A percentile compares a stretch with the other conserved stretches of the same genome.
Conservation (phyloP, 2,888 invertebrate genomes). For the Mythimna loreyi region DNA sequence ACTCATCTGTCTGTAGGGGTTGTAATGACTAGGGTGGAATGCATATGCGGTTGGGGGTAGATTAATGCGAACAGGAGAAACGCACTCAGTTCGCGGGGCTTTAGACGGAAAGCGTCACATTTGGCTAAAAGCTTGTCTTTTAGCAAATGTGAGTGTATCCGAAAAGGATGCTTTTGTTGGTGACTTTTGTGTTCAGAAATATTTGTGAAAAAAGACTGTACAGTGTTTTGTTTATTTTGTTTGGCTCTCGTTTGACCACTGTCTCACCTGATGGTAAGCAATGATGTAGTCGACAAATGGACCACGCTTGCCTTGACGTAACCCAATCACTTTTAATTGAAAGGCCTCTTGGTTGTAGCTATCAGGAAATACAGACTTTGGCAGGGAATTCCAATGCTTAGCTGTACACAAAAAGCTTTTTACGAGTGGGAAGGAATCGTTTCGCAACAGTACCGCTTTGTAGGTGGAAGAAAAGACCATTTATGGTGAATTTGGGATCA, state of each 20-base stretch:
- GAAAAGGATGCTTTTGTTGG: conserved; percentile 16
- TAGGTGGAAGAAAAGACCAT: background rate
- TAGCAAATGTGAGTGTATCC: conserved; percentile 53
- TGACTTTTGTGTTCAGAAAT: conserved; percentile 16
- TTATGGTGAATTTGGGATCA: background rate
- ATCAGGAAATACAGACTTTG: too few relatives aligned
- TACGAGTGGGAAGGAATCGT: too few relatives aligned
- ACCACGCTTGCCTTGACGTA: too few relatives aligned
- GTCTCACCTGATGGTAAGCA: too few relatives aligned
- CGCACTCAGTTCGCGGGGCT: conserved; percentile 31
- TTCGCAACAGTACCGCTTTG: background rate
- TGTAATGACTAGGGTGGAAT: conserved; percentile 62
- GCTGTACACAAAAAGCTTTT: too few relatives aligned
- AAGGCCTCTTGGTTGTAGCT: too few relatives aligned
- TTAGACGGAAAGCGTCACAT: conserved; percentile 41
- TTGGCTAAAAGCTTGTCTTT: conserved; percentile 58
- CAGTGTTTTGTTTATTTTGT: too few relatives aligned
- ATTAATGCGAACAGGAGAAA: conserved; percentile 50
- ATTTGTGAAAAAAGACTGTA: background rate
- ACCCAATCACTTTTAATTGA: too few relatives aligned
- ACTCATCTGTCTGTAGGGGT: conserved; percentile 71
- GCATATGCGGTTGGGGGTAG: conserved; percentile 51
- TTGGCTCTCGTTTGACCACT: too few relatives aligned
- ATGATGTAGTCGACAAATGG: too few relatives aligned
- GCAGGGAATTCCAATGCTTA: too few relatives aligned